A percentile compares a stretch with the other conserved stretches of the same genome.
These are phyloP conservation scores for Probaryconus sp. DNA, from an alignment of 1,140 invertebrate genomes.

Conservation along the genomic window DNA sequence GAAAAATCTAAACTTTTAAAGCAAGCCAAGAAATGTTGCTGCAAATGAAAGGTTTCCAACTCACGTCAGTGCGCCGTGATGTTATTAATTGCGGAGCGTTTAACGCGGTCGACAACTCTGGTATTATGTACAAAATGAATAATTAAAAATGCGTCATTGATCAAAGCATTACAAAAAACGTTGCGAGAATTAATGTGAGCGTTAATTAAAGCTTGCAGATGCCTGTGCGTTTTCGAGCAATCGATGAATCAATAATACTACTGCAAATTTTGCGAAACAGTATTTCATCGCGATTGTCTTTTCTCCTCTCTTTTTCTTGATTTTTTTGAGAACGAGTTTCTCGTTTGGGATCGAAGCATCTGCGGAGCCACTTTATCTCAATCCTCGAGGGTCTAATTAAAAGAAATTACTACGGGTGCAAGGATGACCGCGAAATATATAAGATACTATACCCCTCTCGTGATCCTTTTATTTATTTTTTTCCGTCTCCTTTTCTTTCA, in stretches of 20 bases:
- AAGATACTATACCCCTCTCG: conserved; percentile 7
- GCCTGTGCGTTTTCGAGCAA: too few species aligned
- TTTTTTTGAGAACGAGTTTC: conserved; percentile 48
- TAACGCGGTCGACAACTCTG: conserved; percentile 11
- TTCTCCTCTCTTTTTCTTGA: conserved; percentile 33
- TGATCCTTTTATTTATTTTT: conserved; percentile 20
- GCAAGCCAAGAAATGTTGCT: conserved; percentile 36
- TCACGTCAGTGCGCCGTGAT: conserved; percentile 39
- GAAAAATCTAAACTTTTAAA: conserved; percentile 55
- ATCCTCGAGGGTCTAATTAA: conserved; percentile 59
- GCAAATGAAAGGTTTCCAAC: conserved; percentile 45
- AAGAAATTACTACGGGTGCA: conserved; percentile 55
- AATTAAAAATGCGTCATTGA: conserved; percentile 11
- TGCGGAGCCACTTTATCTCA: conserved; percentile 46
- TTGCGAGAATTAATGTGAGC: too few species aligned
- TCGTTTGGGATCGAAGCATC: conserved; percentile 40
- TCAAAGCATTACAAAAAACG: too few species aligned
- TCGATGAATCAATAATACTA: conserved; percentile 4
- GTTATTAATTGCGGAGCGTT: conserved; percentile 53
- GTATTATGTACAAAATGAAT: not conserved
- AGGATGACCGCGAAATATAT: conserved; percentile 52
- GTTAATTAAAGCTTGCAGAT: too few species aligned
- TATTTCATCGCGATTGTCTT: conserved; percentile 32
- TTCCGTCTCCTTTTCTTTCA: conserved; percentile 24
- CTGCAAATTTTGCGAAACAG: conserved; percentile 7